phyloP scores from a whole-genome alignment of 2,113 vertebrate genomes.

The Pseudorhombus dupliciocellatus region DNA sequence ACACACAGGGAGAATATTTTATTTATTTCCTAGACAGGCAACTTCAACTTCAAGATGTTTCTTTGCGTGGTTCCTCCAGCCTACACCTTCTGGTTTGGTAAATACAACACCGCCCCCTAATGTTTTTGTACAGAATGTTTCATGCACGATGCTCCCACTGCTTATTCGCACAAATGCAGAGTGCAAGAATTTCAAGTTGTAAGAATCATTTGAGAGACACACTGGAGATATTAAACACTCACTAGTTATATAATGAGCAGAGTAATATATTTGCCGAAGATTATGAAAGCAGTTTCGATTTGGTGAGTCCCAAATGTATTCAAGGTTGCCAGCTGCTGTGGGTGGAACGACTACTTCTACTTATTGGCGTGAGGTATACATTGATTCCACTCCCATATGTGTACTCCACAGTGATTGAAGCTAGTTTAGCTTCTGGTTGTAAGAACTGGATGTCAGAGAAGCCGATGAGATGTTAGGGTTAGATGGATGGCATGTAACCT shows the following conservation, averaged over 20 bases:
- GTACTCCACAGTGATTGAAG: background rate
- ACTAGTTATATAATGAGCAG: background rate
- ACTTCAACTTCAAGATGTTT: conserved; percentile 7
- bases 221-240: background rate
- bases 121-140: background rate
- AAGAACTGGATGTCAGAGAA: too few relatives aligned
- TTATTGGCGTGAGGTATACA: background rate
- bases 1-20: conserved; percentile 1
- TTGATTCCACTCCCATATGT: background rate
- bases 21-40: conserved; percentile 1
- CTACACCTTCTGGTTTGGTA: background rate
- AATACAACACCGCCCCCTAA: conserved; percentile 1
- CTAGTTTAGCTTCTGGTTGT: background rate
- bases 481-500: too few relatives aligned
- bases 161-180: background rate
- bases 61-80: background rate
- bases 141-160: background rate
- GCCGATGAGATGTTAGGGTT: too few relatives aligned
- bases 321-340: background rate
- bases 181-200: background rate
- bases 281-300: background rate
- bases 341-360: background rate
- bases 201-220: background rate
- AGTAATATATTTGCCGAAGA: too few relatives aligned
- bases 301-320: background rate